Evolutionary conservation across 2,113 vertebrate species (phyloP), one percentile per base, ranked within the genome.

Genomic region (Phaethon lepturus): DNA sequence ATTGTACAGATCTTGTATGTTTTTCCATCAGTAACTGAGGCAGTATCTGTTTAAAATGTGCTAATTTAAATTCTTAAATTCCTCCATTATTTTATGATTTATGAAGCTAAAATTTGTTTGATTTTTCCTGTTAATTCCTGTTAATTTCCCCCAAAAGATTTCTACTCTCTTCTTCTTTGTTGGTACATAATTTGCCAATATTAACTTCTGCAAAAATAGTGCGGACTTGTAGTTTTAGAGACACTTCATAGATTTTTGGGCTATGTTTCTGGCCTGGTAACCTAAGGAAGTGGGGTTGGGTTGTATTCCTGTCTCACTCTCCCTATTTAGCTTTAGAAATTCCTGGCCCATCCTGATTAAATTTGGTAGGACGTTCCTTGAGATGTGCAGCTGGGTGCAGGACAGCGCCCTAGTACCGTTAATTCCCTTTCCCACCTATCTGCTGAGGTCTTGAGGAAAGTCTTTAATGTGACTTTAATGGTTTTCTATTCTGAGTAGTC

Each of bases 211-310:
- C 20, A 31, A 64, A 35, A 75, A 17, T 13, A 52, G 28, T 10
- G 14, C 1, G 0, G 14, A 47, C 5, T 45, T 5, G 0, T 33
- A 15, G 17, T 44, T 83, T 49, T 50, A 74, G 49, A 53, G 15
- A 40, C 33, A 9, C 7, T 73, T 82, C 2, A 18, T 20, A 13
- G 25, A 75, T 82, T 81, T 42, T 26, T 60, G 18, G 10, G 10
- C 3, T 53, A 10, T 58, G 6, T 23, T 64, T 91, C 88, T 68
- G 49, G 22, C 31, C 15, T 45, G 15, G 8, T 64, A 76, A 71
- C 38, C 38, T 28, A 42, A 49, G 74, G 67, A 62, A 50, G 25
- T 22, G 19, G 74, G 47, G 31, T 13, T 25, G 42, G 33, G 4
- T 67, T 80, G 18, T 62, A 2, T 79, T 50, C 14, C 47, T 40